Evolutionary conservation across 1,140 invertebrate genomes (phyloP).

Genomic region (Coenobita brevimanus): DNA sequence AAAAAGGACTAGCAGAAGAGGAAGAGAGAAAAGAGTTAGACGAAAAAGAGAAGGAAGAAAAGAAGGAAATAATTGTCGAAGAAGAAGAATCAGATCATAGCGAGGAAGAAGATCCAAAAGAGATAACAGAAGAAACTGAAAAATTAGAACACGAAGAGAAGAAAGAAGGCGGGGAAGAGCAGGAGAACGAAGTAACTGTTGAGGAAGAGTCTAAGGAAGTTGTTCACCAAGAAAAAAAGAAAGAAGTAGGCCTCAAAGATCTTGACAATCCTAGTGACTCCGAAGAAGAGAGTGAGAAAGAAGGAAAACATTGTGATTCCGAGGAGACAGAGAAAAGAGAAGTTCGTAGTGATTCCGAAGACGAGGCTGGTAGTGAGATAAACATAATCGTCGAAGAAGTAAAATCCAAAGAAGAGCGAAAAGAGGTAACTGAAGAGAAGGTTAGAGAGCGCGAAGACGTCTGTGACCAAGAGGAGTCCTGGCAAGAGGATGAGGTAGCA

Average conservation of each 20-base stretch:
- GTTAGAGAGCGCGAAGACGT: too few species aligned
- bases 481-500: too few species aligned
- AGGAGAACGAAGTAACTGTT: too few species aligned
- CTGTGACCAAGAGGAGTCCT: too few species aligned
- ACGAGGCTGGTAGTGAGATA: neutral
- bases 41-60: neutral
- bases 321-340: neutral
- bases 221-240: neutral
- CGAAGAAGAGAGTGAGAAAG: neutral
- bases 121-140: too few species aligned
- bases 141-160: neutral
- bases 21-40: slow-evolving; percentile 10
- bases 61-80: neutral
- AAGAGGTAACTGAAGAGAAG: neutral
- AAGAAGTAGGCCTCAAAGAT: neutral
- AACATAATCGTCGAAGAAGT: neutral
- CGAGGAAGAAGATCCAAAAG: neutral
- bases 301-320: neutral
- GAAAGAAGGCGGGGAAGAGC: too few species aligned
- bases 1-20: neutral
- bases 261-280: neutral
- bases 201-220: neutral
- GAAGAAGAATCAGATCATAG: neutral
- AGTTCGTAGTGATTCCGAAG: neutral
- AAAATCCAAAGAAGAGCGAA: neutral